Evolutionary conservation across 2,113 vertebrate species (phyloP), one percentile per base, ranked within the genome.

Genomic region (Rafetus swinhoei): DNA sequence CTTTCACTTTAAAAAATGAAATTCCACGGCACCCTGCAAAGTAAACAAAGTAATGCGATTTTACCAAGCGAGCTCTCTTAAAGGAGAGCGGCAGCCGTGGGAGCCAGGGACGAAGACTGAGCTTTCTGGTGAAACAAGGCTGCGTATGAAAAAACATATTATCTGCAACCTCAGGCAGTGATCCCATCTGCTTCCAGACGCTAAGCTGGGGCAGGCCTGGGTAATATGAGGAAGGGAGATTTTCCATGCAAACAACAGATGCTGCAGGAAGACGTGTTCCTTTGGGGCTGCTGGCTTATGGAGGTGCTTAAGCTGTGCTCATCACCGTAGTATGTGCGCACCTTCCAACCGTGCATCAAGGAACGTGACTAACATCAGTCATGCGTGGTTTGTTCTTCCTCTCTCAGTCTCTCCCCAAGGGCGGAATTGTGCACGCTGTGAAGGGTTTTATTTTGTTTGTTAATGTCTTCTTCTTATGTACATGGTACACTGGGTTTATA

Each of bases 1-100:
- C 76, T 92, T 95, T 93, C 69, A 32, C 89, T 91, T 90, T 9
- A 53, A 87, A 90, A 90, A 87, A 79, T 12, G 62, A 62, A 59
- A 80, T 92, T 90, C 93, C 45, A 53, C 90, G 50, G 35, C 81
- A 39, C 21, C 83, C 56, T 35, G 7, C 55, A 82, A n/a, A 50
- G 81, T 93, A 95, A 94, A 93, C 59, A 94, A 89, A 90, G 81
- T 90, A 94, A 93, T 18, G 57, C 19, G 62, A 82, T 94, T 95
- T 93, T 79, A 91, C 50, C 82, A 65, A 95, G 80, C 62, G 53
- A 84, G 12, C 86, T 55, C 52, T 32, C 24, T 85, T 90, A 11
- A 86, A 88, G 50, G 27, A 62, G 39, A 27, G 0, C 0, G 57
- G 72, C 74, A 93, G n/a, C 83, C 84, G 55, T 25, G 80, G 82